Evolutionary conservation across 2,113 vertebrate species (phyloP).

Genomic region (Tinamus guttatus): DNA sequence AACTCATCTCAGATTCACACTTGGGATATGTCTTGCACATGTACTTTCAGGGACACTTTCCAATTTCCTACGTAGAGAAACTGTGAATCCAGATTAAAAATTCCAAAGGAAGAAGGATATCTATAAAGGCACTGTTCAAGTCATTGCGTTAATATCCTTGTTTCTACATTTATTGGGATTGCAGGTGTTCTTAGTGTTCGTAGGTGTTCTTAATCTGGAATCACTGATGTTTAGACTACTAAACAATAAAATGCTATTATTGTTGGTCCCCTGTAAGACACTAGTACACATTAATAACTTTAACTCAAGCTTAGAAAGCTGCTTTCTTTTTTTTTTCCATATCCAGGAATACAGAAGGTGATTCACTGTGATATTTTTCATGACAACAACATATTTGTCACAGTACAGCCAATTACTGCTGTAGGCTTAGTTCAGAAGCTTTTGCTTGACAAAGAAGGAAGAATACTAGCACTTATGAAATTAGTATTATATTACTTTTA

Average conservation of each 20-base stretch:
- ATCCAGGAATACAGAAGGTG: not conserved
- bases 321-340: not conserved
- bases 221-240: not conserved
- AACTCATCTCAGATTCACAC: not conserved
- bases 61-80: not conserved
- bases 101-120: not conserved
- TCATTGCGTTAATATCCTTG: not conserved
- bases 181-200: not conserved
- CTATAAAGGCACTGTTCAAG: not conserved
- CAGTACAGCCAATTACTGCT: not conserved
- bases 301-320: not conserved
- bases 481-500: not conserved
- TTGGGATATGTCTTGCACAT: fast-evolving
- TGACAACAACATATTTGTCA: not conserved
- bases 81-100: not conserved
- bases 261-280: not conserved
- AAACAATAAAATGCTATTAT: not conserved
- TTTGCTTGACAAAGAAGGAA: not conserved
- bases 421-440: not conserved
- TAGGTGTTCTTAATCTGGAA: not conserved
- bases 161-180: not conserved
- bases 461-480: not conserved
- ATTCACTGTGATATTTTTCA: not conserved
- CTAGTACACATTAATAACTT: not conserved
- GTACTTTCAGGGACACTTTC: not conserved